These are phyloP conservation scores for Sycophaga agraensis DNA, from an alignment of 1,140 invertebrate species.

Conservation along the genomic window DNA sequence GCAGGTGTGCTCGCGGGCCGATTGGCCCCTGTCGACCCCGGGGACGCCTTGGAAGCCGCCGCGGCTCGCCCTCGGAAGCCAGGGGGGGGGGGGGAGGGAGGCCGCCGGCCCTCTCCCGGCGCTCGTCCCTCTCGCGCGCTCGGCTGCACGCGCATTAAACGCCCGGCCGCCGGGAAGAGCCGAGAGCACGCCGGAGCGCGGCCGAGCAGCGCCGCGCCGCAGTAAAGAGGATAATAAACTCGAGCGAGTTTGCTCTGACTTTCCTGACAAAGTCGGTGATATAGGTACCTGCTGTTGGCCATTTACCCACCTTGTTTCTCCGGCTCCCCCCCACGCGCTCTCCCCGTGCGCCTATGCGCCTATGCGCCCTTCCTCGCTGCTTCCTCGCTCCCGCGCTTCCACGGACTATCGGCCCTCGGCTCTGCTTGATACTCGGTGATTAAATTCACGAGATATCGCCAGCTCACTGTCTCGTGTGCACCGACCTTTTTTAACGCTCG, in stretches of 20 bases:
- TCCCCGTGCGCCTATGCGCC: too few species aligned
- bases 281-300: conserved; percentile 21
- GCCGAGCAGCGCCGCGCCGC: conserved; percentile 4
- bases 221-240: conserved; percentile 29
- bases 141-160: too few species aligned
- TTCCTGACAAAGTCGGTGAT: conserved; percentile 27
- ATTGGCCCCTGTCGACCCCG: too few species aligned
- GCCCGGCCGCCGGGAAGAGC: too few species aligned
- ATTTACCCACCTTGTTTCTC: conserved; percentile 13
- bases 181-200: background rate
- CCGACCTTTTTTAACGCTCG: too few species aligned
- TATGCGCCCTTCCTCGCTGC: background rate
- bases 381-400: background rate
- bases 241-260: conserved; percentile 15
- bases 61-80: background rate
- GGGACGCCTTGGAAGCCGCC: too few species aligned
- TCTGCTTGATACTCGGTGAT: background rate
- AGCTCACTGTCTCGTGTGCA: too few species aligned
- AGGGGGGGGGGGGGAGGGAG: background rate
- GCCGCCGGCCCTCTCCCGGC: background rate
- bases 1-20: too few species aligned
- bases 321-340: too few species aligned
- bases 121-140: too few species aligned
- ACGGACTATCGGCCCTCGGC: too few species aligned
- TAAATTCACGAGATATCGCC: background rate